Evolutionary conservation across 2,797 vertebrate species (phyloP), one percentile per base, ranked within the genome.

Genomic region (Kryptolebias ocellatus): DNA sequence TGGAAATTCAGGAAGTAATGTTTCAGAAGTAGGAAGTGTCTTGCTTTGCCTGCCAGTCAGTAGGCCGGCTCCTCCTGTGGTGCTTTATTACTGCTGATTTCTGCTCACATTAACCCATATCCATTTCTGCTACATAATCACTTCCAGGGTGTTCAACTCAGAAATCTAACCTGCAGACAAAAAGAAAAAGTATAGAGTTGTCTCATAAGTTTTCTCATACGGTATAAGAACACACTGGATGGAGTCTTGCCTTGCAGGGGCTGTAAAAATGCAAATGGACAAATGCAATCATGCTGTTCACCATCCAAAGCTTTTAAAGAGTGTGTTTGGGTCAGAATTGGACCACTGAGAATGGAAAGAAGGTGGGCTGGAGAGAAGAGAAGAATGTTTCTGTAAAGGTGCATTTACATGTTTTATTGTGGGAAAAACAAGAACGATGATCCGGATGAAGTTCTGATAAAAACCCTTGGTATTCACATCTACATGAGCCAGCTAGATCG

Each of bases 1-100:
- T 93, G 90, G 87, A 93, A 93, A 92, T 92, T 85, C 58, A 79
- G 85, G 85, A 88, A 80, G 87, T 80, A 77, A 82, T 60, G 62
- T 77, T 85, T 90, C 70, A 78, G 74, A 83, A 78, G 78, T 59
- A 85, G 87, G 79, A 83, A 78, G 74, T 60, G 68, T 83, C 64
- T 86, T 16, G n/a, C 59, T 78, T 74, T 77, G 61, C 60, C 60
- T 80, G 78, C 65, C 83, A 78, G 79, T 83, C 78, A 67, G 72
- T 70, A 74, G 81, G 68, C 76, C 77, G 86, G 79, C 60, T 86
- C 52, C 49, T 68, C 69, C 70, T 60, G 71, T 18, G 9, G 73
- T 69, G 77, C 72, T 81, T 83, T 80, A 84, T 86, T 78, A 83
- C 74, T 83, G 77, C 75, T 81, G 77, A 70, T 77, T 77, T 83